These are phyloP conservation scores for Pemphigus obesinymphae DNA, from an alignment of 1,140 invertebrate genomes.

Conservation along the genomic window DNA sequence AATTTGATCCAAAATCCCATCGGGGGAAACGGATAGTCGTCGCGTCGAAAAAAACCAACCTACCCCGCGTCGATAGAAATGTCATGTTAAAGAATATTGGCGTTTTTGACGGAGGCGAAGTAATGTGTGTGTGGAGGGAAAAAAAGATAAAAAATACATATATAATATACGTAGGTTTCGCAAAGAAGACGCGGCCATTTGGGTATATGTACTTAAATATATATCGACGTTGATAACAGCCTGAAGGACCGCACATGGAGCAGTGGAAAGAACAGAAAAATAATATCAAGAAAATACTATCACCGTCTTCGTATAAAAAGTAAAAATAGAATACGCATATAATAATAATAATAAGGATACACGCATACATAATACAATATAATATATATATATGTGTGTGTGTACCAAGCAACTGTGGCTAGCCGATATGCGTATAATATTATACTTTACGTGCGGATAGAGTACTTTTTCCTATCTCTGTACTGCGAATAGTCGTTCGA, in stretches of 20 bases:
- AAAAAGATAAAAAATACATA: background rate
- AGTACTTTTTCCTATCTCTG: background rate
- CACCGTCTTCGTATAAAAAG: background rate
- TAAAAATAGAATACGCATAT: background rate
- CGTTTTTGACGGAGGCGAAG: background rate
- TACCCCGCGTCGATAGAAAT: background rate
- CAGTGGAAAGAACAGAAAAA: background rate
- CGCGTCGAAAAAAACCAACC: background rate
- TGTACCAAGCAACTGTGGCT: background rate
- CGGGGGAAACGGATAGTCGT: background rate
- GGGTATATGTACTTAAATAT: background rate
- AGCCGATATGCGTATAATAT: slow-evolving; percentile 20
- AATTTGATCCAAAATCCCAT: slow-evolving; percentile 15
- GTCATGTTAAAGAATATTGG: slow-evolving; percentile 25
- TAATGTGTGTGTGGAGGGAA: background rate
- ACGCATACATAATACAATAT: no score
- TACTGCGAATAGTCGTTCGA: background rate
- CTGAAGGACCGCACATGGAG: background rate
- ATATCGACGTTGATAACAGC: background rate
- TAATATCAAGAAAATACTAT: background rate
- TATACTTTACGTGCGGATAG: background rate
- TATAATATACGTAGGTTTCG: background rate
- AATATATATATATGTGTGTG: background rate
- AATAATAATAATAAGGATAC: background rate
- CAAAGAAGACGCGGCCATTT: background rate